These are phyloP conservation scores for Eupsilia transversa DNA, from an alignment of 2,888 invertebrate genomes.

Conservation along the genomic window DNA sequence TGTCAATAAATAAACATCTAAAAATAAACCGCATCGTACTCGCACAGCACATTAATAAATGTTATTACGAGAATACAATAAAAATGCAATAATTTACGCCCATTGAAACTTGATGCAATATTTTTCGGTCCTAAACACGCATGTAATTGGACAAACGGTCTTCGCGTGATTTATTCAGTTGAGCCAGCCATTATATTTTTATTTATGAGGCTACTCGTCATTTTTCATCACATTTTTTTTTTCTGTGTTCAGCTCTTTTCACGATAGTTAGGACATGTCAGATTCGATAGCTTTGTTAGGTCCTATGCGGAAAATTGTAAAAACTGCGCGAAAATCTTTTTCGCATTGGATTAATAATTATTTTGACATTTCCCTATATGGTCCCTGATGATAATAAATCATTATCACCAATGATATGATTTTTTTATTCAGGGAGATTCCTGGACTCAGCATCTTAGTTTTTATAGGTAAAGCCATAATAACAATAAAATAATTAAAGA, in stretches of 20 bases:
- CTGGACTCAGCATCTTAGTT: background rate
- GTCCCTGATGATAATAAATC: no score
- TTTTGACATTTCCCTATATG: background rate
- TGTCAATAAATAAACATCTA: constrained; percentile 35
- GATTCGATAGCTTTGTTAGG: background rate
- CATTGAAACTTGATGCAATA: constrained; percentile 59
- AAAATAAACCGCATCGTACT: constrained; percentile 45
- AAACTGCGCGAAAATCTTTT: background rate
- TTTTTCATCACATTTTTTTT: constrained; percentile 14
- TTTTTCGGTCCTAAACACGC: constrained; percentile 57
- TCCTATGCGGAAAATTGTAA: background rate
- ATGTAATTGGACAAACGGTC: constrained; percentile 55
- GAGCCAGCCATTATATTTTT: constrained; percentile 41
- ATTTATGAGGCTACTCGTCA: constrained; percentile 31
- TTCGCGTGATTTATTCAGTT: constrained; percentile 58
- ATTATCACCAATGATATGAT: background rate
- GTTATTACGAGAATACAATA: constrained; percentile 49
- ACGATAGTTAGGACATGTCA: background rate
- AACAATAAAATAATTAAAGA: background rate
- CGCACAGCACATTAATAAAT: constrained; percentile 32
- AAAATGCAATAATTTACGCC: constrained; percentile 57
- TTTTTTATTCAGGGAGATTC: background rate
- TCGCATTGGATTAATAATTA: background rate
- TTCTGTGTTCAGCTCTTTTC: background rate
- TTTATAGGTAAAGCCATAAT: no score